Evolutionary conservation across 2,888 invertebrate genomes (phyloP), one percentile per base, ranked within the genome.

Genomic region (Liposcelis brunnea): DNA sequence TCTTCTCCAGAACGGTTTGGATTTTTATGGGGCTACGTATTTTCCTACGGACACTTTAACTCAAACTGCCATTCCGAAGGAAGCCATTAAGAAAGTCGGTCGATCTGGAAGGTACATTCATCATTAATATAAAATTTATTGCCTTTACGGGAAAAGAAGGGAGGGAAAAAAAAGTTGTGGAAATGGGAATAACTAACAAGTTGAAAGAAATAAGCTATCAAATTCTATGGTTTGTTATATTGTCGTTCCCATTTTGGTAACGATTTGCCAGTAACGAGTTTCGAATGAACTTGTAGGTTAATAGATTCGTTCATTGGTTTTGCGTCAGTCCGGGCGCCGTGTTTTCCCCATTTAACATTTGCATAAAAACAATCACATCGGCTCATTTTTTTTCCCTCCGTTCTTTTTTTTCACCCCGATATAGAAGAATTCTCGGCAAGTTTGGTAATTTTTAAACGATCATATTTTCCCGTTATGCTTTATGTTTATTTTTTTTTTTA

Each of bases 11-110:
- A 82, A 83, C 56, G 86, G 86, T 0, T 67, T 86, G 48, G 84
- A 86, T 64, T 86, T 86, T 67, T 86, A 84, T 59, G 85, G 84
- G 15, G 85, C 86, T 37, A 86, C 86, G 18, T 85, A 79, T 67
- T 86, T 86, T 65, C 85, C 85, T 42, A 83, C 84, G 2, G 85
- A 85, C 60, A 71, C 81, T 19, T 19, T 40, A 16, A 19, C 19
- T 21, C 40, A 40, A 21, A 40, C 40, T 21, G 6, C 40, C 15
- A 16, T 40, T 14, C 40, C 40, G 12, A 40, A 40, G 19, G 40
- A 40, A 18, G 40, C 40, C 40, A 19, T 40, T 21, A 40, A 40
- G 40, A 40, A 40, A 19, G 40, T 40, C 19, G 40, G 40, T 19
- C 12, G 26, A 26, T 26, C 26, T 26, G 26, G 26, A 26, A 26